Evolutionary conservation across 2,888 invertebrate species (phyloP).

Genomic region (Metopia argyrocephala): DNA sequence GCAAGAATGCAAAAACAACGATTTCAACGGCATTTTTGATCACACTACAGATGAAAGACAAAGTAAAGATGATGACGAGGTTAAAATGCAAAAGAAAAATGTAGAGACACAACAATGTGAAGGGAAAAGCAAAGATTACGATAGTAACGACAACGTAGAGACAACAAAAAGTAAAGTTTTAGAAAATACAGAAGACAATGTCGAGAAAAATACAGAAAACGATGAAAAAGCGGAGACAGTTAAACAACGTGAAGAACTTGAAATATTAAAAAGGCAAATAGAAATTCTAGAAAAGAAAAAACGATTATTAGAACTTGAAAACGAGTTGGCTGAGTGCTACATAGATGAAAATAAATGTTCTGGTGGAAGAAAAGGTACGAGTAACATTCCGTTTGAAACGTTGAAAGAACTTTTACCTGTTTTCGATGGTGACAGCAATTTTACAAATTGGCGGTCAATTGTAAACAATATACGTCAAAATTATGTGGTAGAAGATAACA

Average conservation of each 20-base stretch:
- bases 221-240: neutral
- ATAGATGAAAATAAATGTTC: neutral
- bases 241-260: constrained; percentile 1
- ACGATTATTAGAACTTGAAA: neutral
- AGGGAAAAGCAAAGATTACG: neutral
- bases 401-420: neutral
- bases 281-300: neutral
- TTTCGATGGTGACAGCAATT: neutral
- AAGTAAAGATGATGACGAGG: too few species aligned
- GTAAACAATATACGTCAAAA: neutral
- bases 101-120: neutral
- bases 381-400: constrained; percentile 3
- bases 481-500: neutral
- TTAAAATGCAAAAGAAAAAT: too few species aligned
- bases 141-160: neutral
- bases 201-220: too few species aligned
- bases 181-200: too few species aligned
- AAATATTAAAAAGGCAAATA: neutral
- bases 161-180: neutral
- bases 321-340: neutral
- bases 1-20: too few species aligned
- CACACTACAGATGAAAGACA: too few species aligned
- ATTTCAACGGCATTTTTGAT: too few species aligned
- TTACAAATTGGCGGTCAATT: neutral
- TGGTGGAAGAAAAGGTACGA: too few species aligned